These are phyloP conservation scores for Scleropages formosus DNA, from an alignment of 2,797 vertebrate genomes.

Conservation along the genomic window DNA sequence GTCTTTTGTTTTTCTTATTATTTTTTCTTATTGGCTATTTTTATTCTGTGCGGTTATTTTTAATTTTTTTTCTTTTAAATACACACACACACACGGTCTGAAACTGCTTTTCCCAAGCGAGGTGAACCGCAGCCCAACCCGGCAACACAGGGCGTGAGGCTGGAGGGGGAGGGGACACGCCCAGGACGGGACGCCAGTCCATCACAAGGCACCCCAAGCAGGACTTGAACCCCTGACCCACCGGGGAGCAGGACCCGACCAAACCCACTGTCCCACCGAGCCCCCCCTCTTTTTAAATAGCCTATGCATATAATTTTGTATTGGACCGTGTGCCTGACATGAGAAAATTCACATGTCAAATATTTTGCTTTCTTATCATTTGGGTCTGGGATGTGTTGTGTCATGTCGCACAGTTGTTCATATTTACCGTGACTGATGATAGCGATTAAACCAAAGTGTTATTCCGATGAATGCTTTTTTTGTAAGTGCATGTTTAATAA, in stretches of 20 bases:
- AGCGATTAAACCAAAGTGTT: constrained; percentile 46
- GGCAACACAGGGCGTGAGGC: no score
- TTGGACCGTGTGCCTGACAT: not conserved
- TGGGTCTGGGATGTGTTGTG: not conserved
- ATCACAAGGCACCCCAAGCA: no score
- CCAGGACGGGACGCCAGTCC: no score
- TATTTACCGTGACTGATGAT: not conserved
- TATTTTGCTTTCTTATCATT: not conserved
- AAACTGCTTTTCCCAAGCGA: no score
- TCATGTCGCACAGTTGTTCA: not conserved
- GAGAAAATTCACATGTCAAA: not conserved
- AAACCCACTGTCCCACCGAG: no score
- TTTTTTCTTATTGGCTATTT: not conserved
- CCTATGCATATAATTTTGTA: not conserved
- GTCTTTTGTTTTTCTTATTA: not conserved
- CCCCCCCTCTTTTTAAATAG: no score
- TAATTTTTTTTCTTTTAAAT: no score
- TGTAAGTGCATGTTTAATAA: constrained; percentile 70
- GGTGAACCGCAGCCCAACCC: no score
- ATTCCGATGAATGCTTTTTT: constrained; percentile 50
- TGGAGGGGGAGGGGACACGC: no score
- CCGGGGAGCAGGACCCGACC: no score
- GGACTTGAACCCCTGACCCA: no score
- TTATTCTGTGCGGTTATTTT: not conserved
- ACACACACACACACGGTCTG: no score